Conservation (phyloP, 2,113 vertebrate species). For the Plecturocebus donacophilus region DNA sequence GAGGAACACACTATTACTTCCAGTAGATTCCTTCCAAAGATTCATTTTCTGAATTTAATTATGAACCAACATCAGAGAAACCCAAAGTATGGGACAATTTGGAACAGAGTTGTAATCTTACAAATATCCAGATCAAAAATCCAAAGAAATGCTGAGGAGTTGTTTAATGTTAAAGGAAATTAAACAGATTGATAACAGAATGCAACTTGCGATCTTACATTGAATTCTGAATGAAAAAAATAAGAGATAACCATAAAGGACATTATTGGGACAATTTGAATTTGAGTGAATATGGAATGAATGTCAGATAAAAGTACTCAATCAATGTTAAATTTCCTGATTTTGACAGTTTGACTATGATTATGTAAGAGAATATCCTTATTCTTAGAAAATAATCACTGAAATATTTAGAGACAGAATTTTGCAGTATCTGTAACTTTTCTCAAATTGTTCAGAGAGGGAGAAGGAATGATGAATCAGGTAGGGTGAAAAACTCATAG, state of each 20-base stretch:
- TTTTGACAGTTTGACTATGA: neutral
- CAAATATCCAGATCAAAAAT: neutral
- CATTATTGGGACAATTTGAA: neutral
- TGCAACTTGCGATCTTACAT: neutral
- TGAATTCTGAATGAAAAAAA: neutral
- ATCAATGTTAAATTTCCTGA: neutral
- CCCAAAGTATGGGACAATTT: neutral
- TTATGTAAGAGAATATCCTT: neutral
- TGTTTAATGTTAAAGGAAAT: neutral
- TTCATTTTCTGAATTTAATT: neutral
- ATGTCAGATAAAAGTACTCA: neutral
- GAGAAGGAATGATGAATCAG: neutral
- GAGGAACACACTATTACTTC: neutral
- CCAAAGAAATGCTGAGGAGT: neutral
- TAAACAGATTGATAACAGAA: neutral
- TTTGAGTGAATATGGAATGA: neutral
- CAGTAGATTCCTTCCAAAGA: neutral
- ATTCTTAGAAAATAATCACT: neutral
- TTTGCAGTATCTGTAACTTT: neutral
- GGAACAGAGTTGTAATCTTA: neutral
- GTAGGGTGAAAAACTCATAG: neutral
- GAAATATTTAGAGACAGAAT: neutral
- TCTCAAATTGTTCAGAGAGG: neutral
- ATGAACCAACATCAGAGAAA: neutral
- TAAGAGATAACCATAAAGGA: neutral